Conservation (phyloP, 1,140 invertebrate genomes). For the Solenopsis fugax region DNA sequence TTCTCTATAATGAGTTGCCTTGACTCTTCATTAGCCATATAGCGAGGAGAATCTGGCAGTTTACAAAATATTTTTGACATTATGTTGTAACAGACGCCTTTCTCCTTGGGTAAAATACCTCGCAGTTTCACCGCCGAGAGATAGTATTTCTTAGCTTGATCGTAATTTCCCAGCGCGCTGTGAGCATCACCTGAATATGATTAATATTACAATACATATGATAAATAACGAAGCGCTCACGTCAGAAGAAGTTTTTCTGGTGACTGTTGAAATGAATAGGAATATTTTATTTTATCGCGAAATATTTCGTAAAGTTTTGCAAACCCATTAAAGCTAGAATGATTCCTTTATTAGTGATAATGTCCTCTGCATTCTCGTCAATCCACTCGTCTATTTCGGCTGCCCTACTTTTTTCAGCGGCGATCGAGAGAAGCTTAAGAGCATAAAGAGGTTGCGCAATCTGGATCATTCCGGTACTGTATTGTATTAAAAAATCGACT, state of each 20-base stretch:
- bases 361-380: not conserved
- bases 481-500: conserved; percentile 69
- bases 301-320: not conserved
- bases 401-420: conserved; percentile 25
- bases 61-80: conserved; percentile 38
- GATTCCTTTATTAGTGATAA: conserved; percentile 28
- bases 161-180: conserved; percentile 66
- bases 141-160: conserved; percentile 70
- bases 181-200: conserved; percentile 72
- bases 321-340: conserved; percentile 69
- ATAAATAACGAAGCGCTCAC: not conserved
- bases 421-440: conserved; percentile 58
- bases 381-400: not conserved
- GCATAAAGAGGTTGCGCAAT: conserved; percentile 68
- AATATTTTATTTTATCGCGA: not conserved
- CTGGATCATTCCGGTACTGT: conserved; percentile 71
- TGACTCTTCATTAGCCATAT: not conserved
- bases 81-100: conserved; percentile 33
- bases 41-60: not conserved
- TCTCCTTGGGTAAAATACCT: rapidly evolving
- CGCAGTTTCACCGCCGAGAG: conserved; percentile 52
- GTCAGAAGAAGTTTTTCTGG: not conserved
- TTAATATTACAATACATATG: not conserved
- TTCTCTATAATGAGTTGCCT: not conserved
- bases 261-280: not conserved